Evolutionary conservation across 1,140 invertebrate genomes (phyloP), one percentile per base, ranked within the genome.

Genomic region (Drosophila arizonae): DNA sequence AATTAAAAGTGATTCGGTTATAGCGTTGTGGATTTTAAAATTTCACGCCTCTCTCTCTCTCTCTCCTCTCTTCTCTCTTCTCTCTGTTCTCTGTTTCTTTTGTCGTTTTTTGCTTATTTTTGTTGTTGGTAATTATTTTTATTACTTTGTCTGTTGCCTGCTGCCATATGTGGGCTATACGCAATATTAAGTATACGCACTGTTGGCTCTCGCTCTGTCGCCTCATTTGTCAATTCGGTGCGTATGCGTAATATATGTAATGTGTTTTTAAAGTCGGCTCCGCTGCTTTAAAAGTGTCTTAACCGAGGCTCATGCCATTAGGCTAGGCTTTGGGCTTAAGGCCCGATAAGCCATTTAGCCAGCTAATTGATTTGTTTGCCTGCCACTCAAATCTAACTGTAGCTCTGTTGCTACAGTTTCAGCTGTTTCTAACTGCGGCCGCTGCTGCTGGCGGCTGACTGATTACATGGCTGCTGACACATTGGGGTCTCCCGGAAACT

Each of bases 301-400:
- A 73, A 36, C 24, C 33, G 6, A 30, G 43, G 17, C 36, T 63
- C 24, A 26, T 60, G 10, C 9, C 30, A 41, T 28, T 39, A 3
- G 36, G 30, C 43, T 33, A 41, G 56, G 36, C 52, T 76, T 43
- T 39, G 55, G 57, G 57, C 24, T 33, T 70, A 75, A 75, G 71
- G 62, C 63, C 46, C 39, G 75, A 60, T 79, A 77, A 78, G 64
- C 77, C 70, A 61, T 68, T 79, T 74, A 64, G 54, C 41, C 45
- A 77, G 74, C 71, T 84, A 79, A 79, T 84, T 82, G 73, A 76
- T 79, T 71, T 67, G 64, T 73, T 79, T 71, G 46, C 57, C n/a
- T 50, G n/a, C 3, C 11, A 5, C 10, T 28, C 46, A 48, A n/a
- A 17, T 36, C 9, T 55, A 30, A 10, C 64, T 60, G 46, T 11